A percentile compares a stretch with the other conserved stretches of the same genome.
Conservation (phyloP, 2,797 vertebrate genomes). For the Typhlichthys eigenmanni region DNA sequence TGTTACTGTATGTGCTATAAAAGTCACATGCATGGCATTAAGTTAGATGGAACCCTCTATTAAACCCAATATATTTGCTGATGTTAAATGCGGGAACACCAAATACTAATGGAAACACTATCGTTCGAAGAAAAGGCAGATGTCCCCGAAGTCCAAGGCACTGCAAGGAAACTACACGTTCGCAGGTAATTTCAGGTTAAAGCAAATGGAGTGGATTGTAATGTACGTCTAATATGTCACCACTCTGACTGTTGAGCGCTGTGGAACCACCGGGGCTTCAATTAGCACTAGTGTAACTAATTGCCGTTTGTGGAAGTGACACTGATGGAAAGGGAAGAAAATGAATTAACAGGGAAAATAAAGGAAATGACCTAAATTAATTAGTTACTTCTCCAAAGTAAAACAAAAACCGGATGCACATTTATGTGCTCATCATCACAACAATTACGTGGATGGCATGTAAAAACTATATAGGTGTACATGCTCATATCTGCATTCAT, state of each 20-base stretch:
- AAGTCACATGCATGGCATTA: no score
- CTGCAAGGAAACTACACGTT: no score
- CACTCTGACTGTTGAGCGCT: slow-evolving; percentile 69
- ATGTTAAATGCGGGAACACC: no score
- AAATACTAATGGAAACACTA: no score
- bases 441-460: slow-evolving; percentile 5
- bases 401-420: slow-evolving; percentile 32
- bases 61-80: no score
- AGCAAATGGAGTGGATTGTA: slow-evolving; percentile 13
- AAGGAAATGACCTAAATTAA: slow-evolving; percentile 8
- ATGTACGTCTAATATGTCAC: slow-evolving; percentile 44
- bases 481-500: slow-evolving; percentile 31
- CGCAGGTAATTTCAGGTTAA: not conserved
- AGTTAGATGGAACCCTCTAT: no score
- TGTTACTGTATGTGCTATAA: no score
- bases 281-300: slow-evolving; percentile 74
- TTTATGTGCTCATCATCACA: no score
- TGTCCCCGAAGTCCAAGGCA: no score
- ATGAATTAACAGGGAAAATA: slow-evolving; percentile 60
- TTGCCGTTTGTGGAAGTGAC: slow-evolving; percentile 64
- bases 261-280: slow-evolving; percentile 65
- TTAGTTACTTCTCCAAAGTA: slow-evolving; percentile 26
- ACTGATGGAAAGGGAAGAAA: slow-evolving; percentile 62
- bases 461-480: slow-evolving; percentile 10
- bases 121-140: not conserved